Evolutionary conservation across 2,797 vertebrate species (phyloP).

Genomic region (Columba guinea): DNA sequence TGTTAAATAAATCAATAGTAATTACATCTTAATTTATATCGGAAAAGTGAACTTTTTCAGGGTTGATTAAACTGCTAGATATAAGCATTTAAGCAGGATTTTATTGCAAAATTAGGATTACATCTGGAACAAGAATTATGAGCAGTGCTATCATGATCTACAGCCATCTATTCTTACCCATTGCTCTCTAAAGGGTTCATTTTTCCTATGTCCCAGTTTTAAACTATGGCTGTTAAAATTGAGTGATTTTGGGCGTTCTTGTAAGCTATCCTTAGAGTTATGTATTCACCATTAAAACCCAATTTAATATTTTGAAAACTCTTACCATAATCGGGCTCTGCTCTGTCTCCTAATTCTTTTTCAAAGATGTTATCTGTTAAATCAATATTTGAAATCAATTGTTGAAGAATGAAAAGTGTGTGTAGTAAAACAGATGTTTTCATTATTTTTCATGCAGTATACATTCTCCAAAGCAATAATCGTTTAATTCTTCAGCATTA

Average conservation of each 20-base stretch:
- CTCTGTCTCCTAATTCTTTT: slow-evolving; percentile 75
- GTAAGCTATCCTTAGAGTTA: not conserved
- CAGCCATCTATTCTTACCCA: not conserved
- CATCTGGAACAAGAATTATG: slow-evolving; percentile 36
- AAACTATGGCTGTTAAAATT: not conserved
- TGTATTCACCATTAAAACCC: not conserved
- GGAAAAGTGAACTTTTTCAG: not conserved
- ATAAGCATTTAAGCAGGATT: not conserved
- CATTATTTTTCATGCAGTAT: slow-evolving; percentile 7
- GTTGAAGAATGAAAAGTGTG: slow-evolving; percentile 22
- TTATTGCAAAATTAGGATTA: not conserved
- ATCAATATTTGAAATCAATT: slow-evolving; percentile 61
- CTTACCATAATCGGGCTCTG: slow-evolving; percentile 67
- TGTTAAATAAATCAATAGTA: not conserved
- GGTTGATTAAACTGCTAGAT: not conserved
- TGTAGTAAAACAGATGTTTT: slow-evolving; percentile 13
- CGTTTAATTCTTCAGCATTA: not conserved
- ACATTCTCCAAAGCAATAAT: not conserved
- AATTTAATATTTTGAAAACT: slow-evolving; percentile 36
- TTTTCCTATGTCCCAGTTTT: slow-evolving; percentile 7
- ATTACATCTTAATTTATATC: not conserved
- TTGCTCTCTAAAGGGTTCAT: not conserved
- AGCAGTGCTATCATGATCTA: not conserved
- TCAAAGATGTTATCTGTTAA: slow-evolving; percentile 76
- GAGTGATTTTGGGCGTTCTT: not conserved